These are phyloP conservation scores for Bradysia coprophila DNA, from an alignment of 1,140 invertebrate genomes.

Conservation along the genomic window DNA sequence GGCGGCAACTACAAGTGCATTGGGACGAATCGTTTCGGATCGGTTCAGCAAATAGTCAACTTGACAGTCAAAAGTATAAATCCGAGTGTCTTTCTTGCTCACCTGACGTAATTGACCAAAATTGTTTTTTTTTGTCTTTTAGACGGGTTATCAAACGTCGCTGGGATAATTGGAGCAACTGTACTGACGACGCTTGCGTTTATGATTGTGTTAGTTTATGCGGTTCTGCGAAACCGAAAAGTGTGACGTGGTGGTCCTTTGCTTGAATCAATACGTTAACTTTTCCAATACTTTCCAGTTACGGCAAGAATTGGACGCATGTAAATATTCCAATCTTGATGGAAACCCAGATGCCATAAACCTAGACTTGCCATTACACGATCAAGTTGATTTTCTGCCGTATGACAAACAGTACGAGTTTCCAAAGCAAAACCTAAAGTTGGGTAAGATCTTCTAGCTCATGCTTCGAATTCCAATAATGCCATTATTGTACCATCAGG, in stretches of 20 bases:
- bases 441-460: constrained; percentile 37
- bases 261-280: too few species aligned
- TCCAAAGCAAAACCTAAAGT: constrained; percentile 59
- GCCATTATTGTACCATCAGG: constrained; percentile 28
- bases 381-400: constrained; percentile 79
- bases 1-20: constrained; percentile 25
- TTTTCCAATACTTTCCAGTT: not conserved
- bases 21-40: constrained; percentile 20
- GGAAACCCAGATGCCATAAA: constrained; percentile 66
- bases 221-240: constrained; percentile 23
- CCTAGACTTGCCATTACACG: constrained; percentile 70
- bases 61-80: constrained; percentile 22
- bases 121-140: too few species aligned
- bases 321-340: constrained; percentile 55
- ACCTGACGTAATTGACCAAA: too few species aligned
- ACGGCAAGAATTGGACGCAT: constrained; percentile 30
- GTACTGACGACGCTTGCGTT: constrained; percentile 29
- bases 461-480: too few species aligned
- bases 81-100: too few species aligned
- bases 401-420: constrained; percentile 86
- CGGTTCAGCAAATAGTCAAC: constrained; percentile 10
- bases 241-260: too few species aligned
- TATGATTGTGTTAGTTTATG: constrained; percentile 26
- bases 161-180: constrained; percentile 20
- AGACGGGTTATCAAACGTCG: constrained; percentile 13